Evolutionary conservation across 2,888 invertebrate genomes (phyloP), one percentile per base, ranked within the genome.

Genomic region (Hirtodrosophila histrioides): DNA sequence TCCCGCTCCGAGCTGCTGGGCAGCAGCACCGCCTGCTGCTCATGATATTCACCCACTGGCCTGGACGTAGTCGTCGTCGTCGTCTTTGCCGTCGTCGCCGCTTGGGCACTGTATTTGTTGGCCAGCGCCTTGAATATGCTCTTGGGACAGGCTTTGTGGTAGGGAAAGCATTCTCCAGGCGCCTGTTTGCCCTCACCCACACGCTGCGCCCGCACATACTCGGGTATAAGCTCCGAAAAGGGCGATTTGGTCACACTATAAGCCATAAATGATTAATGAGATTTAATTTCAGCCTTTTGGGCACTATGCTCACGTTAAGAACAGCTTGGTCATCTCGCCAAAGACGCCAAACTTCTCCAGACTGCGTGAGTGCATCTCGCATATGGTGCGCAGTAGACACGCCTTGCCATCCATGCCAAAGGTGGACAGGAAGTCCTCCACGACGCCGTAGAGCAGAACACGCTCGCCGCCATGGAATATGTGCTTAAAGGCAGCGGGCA

Each of bases 351-450:
- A 96, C 81, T 95, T 95, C 48, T 93, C 93, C 67, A 96, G 91
- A 0, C 95, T 95, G 86, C 95, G 94, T 0, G 97, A 95, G 85
- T 97, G 96, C 40, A 97, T 95, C 91, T 97, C 97, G 85, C 97
- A 97, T 67, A 97, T 97, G 1, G 96, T 96, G 69, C 97, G 92
- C 46, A 97, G 91, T 0, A 97, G 91, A 88, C 97, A 97, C 3
- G 96, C 96, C 86, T 94, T 95, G 24, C 97, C 97, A 72, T 96
- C 94, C 92, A 97, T 92, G 0, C 97, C 97, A 70, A 97, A 95
- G 78, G 95, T 96, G 41, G 94, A 93, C 53, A 97, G 91, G 89
- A 97, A 93, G 86, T 97, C 96, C 89, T 97, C 97, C 0, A 96
- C 94, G 3, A 95, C 93, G 1, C 95, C 94, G 79, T 96, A 97